Evolutionary conservation across 2,888 invertebrate species (phyloP).

Genomic region (Ptilodon capucinus): DNA sequence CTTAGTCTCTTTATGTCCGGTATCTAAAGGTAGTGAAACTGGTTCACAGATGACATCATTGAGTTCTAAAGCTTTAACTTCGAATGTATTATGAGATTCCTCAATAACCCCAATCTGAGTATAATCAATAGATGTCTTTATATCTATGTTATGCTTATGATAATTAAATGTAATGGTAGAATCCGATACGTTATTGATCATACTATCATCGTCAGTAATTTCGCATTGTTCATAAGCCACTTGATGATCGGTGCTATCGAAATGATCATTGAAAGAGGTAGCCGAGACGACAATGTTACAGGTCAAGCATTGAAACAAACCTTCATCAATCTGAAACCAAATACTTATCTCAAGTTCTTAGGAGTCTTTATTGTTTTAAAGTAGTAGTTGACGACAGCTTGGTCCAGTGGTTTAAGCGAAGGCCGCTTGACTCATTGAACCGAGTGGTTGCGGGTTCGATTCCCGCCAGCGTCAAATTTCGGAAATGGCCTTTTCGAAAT

Average conservation of each 20-base stretch:
- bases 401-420: too few relatives aligned
- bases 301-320: slow-evolving; percentile 51
- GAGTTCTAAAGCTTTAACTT: background rate
- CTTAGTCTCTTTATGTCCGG: background rate
- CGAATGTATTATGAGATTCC: background rate
- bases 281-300: slow-evolving; percentile 38
- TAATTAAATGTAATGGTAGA: background rate
- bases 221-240: background rate
- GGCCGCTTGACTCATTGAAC: too few relatives aligned
- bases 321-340: slow-evolving; percentile 45
- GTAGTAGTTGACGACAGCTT: too few relatives aligned
- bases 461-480: too few relatives aligned
- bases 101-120: background rate
- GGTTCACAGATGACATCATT: background rate
- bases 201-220: background rate
- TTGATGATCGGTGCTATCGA: background rate
- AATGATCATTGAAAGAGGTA: background rate
- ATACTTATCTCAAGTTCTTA: too few relatives aligned
- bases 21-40: background rate
- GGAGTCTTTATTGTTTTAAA: too few relatives aligned
- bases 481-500: too few relatives aligned
- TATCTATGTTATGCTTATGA: background rate
- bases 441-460: too few relatives aligned
- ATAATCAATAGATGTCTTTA: background rate
- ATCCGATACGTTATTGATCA: background rate